Evolutionary conservation across 2,888 invertebrate species (phyloP).

Genomic region (Euphydryas editha): DNA sequence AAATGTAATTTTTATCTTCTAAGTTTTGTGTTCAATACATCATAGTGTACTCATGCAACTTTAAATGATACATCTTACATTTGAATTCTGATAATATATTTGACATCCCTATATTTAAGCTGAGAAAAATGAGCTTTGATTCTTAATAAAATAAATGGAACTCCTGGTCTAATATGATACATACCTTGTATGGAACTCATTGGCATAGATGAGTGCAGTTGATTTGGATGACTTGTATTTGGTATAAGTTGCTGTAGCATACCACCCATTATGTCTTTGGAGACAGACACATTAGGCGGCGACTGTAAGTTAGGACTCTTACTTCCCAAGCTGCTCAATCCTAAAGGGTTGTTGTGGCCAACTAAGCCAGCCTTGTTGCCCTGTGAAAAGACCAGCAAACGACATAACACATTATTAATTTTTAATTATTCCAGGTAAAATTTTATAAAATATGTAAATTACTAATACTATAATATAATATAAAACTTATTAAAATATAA

Average conservation of each 20-base stretch:
- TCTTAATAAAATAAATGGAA: neutral
- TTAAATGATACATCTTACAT: too few species aligned
- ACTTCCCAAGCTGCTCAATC: slow-evolving; percentile 89
- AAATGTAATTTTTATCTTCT: too few species aligned
- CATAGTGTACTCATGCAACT: too few species aligned
- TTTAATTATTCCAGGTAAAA: slow-evolving; percentile 21
- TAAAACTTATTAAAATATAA: too few species aligned
- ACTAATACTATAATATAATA: too few species aligned
- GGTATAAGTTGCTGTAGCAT: slow-evolving; percentile 88
- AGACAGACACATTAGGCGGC: slow-evolving; percentile 91
- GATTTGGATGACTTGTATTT: slow-evolving; percentile 88
- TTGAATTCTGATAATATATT: too few species aligned
- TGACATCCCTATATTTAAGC: too few species aligned
- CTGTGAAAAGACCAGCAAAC: slow-evolving; percentile 83
- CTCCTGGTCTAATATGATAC: slow-evolving; percentile 37
- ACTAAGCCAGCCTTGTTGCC: slow-evolving; percentile 88
- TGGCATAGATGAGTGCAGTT: slow-evolving; percentile 84
- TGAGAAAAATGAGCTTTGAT: neutral
- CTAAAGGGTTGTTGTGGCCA: slow-evolving; percentile 88
- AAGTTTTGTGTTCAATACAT: too few species aligned
- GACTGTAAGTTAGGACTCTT: slow-evolving; percentile 94
- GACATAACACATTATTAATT: slow-evolving; percentile 67
- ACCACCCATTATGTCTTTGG: slow-evolving; percentile 90
- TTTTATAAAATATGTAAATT: neutral
- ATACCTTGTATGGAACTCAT: slow-evolving; percentile 89